Evolutionary conservation across 2,888 invertebrate genomes (phyloP).

Genomic region (Eupithecia centaureata): DNA sequence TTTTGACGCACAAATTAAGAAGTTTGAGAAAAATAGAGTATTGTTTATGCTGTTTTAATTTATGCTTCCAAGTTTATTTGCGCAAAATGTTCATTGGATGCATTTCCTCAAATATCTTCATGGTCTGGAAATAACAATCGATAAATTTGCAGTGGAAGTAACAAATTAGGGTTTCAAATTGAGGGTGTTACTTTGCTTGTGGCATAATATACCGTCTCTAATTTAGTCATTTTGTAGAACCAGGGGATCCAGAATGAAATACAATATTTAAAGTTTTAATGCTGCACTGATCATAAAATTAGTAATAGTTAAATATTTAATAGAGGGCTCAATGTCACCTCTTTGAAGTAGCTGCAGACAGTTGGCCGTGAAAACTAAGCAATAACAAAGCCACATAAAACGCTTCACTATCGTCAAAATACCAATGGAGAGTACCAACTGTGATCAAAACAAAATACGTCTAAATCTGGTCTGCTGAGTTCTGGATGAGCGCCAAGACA

Average conservation of each 20-base stretch:
- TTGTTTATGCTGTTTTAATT: slow-evolving; percentile 10
- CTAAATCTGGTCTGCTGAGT: slow-evolving; percentile 52
- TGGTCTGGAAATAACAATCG: slow-evolving; percentile 2
- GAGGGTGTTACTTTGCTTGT: not conserved
- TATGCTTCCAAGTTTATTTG: slow-evolving; percentile 5
- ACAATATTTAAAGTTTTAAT: not conserved
- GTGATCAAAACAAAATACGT: slow-evolving; percentile 52
- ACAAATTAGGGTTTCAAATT: not conserved
- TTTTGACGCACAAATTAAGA: slow-evolving; percentile 16
- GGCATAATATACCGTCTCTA: not conserved
- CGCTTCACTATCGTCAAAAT: slow-evolving; percentile 33
- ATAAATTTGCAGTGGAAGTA: not conserved
- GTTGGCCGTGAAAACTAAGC: slow-evolving; percentile 13
- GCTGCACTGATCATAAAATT: not conserved
- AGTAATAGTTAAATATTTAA: not conserved
- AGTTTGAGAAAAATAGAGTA: not conserved
- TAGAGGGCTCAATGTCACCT: not conserved
- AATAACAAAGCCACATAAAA: slow-evolving; percentile 40
- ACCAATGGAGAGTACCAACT: slow-evolving; percentile 36
- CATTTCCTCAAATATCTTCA: slow-evolving; percentile 5
- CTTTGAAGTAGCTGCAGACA: slow-evolving; percentile 1
- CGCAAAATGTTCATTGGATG: not conserved
- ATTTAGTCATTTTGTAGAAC: not conserved
- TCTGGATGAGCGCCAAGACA: slow-evolving; percentile 38
- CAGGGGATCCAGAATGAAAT: not conserved